Evolutionary conservation across 2,113 vertebrate species (phyloP).

Genomic region (Anseranas semipalmata): DNA sequence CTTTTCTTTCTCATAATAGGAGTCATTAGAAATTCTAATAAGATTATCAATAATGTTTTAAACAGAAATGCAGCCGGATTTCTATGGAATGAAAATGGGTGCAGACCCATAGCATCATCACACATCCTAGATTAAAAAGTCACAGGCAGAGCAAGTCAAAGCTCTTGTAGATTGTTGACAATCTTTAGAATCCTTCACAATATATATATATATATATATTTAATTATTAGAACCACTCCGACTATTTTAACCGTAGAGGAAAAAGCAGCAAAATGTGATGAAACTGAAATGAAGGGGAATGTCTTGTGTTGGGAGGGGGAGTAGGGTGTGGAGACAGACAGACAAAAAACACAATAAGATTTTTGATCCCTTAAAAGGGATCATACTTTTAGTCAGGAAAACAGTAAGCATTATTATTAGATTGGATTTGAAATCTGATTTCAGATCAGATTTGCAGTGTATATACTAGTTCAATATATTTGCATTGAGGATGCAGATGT

Average conservation of each 20-base stretch:
- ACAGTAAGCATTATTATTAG: neutral
- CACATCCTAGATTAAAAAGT: slow-evolving; percentile 21
- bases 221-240: neutral
- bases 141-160: neutral
- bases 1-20: neutral
- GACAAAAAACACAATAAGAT: neutral
- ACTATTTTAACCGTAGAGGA: neutral
- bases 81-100: slow-evolving; percentile 15
- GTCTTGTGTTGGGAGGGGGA: neutral
- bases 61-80: slow-evolving; percentile 26
- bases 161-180: neutral
- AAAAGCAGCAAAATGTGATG: neutral
- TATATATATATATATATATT: neutral
- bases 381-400: neutral
- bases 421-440: neutral
- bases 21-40: neutral
- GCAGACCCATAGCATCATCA: slow-evolving; percentile 8
- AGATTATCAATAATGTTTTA: neutral
- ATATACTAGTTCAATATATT: neutral
- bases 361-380: neutral
- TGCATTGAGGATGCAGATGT: slow-evolving; percentile 46
- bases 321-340: neutral
- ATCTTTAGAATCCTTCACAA: neutral
- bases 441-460: neutral
- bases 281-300: neutral